Percentiles rank a stretch among this genome's conserved stretches.
These are phyloP conservation scores for Andrena bicolor DNA, from an alignment of 2,888 invertebrate species.

Conservation along the genomic window DNA sequence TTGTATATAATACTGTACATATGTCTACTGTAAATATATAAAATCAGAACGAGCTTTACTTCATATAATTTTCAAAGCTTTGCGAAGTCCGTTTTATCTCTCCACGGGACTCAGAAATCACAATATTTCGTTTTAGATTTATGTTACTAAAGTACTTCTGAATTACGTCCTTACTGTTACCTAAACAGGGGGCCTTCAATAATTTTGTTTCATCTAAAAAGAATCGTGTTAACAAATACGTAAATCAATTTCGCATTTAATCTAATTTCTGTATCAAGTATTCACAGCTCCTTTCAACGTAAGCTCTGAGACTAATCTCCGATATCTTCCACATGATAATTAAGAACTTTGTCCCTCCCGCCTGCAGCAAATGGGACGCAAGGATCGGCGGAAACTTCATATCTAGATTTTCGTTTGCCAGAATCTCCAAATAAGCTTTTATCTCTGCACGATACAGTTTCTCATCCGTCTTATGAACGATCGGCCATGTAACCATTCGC, in stretches of 20 bases:
- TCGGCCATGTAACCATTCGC: slow-evolving; percentile 53
- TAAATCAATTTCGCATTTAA: not conserved
- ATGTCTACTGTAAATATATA: not conserved
- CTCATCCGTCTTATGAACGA: slow-evolving; percentile 49
- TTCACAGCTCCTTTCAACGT: slow-evolving; percentile 48
- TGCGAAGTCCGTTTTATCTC: not conserved
- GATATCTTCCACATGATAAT: slow-evolving; percentile 81
- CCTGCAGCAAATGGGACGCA: slow-evolving; percentile 78
- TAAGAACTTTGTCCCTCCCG: slow-evolving; percentile 78
- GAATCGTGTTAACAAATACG: not conserved
- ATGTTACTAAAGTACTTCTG: slow-evolving; percentile 35
- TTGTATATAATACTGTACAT: not conserved
- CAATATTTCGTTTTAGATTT: slow-evolving; percentile 15
- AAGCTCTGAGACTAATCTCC: slow-evolving; percentile 71
- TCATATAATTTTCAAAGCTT: slow-evolving; percentile 15
- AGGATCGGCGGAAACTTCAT: slow-evolving; percentile 77
- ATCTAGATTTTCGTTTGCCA: slow-evolving; percentile 64
- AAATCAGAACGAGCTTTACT: slow-evolving; percentile 41
- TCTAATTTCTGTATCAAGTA: not conserved
- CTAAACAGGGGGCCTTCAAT: slow-evolving; percentile 25
- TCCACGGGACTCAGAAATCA: not conserved
- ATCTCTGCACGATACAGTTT: slow-evolving; percentile 44
- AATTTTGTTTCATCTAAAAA: slow-evolving; percentile 43
- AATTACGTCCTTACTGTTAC: slow-evolving; percentile 10
- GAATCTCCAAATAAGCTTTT: slow-evolving; percentile 40